Conservation (phyloP, 1,140 invertebrate genomes). For the Danaus plexippus region DNA sequence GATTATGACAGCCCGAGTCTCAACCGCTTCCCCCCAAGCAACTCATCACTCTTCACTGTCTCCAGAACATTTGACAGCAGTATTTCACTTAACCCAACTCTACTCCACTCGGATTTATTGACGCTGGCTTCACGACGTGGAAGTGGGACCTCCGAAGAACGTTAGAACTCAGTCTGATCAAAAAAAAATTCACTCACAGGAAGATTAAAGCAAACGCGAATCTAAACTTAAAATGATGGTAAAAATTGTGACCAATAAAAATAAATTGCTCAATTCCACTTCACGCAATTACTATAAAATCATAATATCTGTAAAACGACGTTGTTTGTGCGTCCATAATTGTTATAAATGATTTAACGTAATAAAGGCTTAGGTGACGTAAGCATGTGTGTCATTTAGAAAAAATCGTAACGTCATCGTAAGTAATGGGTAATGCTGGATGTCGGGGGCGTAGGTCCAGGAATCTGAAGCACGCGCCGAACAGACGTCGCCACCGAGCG, state of each 20-base stretch:
- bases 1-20: slow-evolving; percentile 66
- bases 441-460: slow-evolving; percentile 30
- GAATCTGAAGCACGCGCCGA: slow-evolving; percentile 65
- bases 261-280: slow-evolving; percentile 33
- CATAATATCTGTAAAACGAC: slow-evolving; percentile 42
- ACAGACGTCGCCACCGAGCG: slow-evolving; percentile 37
- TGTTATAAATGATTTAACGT: slow-evolving; percentile 59
- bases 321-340: slow-evolving; percentile 52
- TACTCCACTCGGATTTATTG: no score
- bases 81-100: slow-evolving; percentile 27
- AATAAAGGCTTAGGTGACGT: slow-evolving; percentile 58
- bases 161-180: no score
- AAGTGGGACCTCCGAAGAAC: no score
- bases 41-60: slow-evolving; percentile 58
- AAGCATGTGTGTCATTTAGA: slow-evolving; percentile 40
- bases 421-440: slow-evolving; percentile 63
- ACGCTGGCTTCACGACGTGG: no score
- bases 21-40: slow-evolving; percentile 39
- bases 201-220: no score
- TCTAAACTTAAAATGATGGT: not conserved
- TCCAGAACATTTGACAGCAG: slow-evolving; percentile 45
- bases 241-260: slow-evolving; percentile 12
- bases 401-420: slow-evolving; percentile 64
- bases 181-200: no score
- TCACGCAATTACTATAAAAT: slow-evolving; percentile 36